Percentiles rank a stretch among this genome's conserved stretches.
Conservation (phyloP, 2,797 vertebrate genomes). For the Myotis pilosus region DNA sequence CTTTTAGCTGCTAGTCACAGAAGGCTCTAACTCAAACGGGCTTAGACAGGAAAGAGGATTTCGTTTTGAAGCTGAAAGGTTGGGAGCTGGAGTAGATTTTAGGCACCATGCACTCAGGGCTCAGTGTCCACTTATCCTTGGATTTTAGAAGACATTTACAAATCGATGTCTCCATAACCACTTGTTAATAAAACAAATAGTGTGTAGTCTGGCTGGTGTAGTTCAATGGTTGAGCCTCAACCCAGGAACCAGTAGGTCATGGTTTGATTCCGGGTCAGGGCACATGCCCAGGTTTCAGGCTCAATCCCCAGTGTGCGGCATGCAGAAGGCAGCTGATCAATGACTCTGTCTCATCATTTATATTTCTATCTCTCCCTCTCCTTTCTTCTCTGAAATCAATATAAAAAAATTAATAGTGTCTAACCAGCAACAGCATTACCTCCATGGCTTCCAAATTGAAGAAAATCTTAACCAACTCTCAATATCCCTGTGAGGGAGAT, state of each 20-base stretch:
- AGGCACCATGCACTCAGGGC: neutral
- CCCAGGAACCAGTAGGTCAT: no score
- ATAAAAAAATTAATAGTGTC: neutral
- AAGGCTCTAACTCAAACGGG: neutral
- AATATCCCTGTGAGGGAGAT: neutral
- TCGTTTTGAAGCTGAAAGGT: neutral
- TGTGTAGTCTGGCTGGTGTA: no score
- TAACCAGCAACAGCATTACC: neutral
- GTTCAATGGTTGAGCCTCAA: no score
- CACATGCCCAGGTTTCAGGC: no score
- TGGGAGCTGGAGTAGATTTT: neutral
- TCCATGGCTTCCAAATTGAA: neutral
- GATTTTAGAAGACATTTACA: neutral
- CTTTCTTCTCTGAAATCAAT: no score
- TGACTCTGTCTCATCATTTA: no score
- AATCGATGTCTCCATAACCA: neutral
- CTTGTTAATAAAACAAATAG: neutral
- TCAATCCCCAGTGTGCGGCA: no score
- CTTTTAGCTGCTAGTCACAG: slow-evolving; percentile 5
- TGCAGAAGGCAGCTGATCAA: no score
- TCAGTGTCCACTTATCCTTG: neutral
- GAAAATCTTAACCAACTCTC: neutral
- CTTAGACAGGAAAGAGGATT: neutral
- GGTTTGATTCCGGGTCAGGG: no score
- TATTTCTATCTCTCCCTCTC: no score